Conservation (phyloP, 2,113 vertebrate species). For the Agelaius phoeniceus region DNA sequence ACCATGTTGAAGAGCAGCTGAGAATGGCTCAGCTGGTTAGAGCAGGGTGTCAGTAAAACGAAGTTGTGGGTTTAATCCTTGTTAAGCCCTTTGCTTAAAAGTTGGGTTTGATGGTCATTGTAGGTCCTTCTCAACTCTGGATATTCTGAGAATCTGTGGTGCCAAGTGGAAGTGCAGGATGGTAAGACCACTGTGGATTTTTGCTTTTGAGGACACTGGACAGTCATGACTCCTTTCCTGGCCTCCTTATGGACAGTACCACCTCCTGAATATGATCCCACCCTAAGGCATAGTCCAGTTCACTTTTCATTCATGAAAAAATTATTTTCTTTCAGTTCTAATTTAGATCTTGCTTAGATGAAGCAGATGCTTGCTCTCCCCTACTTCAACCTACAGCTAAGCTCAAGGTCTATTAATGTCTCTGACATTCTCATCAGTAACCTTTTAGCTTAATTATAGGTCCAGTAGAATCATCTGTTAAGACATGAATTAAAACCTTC, state of each 20-base stretch:
- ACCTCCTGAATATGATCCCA: neutral
- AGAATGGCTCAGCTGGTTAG: neutral
- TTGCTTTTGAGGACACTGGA: neutral
- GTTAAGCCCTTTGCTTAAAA: neutral
- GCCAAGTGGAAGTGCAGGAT: fast-evolving
- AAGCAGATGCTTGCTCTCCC: neutral
- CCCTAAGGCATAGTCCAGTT: neutral
- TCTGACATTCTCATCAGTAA: neutral
- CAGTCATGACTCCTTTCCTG: neutral
- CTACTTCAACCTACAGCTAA: neutral
- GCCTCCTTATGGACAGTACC: neutral
- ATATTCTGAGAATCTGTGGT: neutral
- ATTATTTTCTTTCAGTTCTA: neutral
- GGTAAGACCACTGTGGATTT: neutral
- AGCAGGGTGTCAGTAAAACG: neutral
- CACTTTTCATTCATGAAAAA: neutral
- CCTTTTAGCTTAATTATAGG: neutral
- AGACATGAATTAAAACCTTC: neutral
- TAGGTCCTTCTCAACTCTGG: neutral
- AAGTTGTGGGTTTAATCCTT: neutral
- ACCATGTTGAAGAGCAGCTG: neutral
- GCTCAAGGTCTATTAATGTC: neutral
- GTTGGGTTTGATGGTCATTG: neutral
- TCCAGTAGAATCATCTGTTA: neutral
- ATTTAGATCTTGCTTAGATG: neutral